Conservation (phyloP, 2,797 vertebrate species). For the Gambelia wislizenii region DNA sequence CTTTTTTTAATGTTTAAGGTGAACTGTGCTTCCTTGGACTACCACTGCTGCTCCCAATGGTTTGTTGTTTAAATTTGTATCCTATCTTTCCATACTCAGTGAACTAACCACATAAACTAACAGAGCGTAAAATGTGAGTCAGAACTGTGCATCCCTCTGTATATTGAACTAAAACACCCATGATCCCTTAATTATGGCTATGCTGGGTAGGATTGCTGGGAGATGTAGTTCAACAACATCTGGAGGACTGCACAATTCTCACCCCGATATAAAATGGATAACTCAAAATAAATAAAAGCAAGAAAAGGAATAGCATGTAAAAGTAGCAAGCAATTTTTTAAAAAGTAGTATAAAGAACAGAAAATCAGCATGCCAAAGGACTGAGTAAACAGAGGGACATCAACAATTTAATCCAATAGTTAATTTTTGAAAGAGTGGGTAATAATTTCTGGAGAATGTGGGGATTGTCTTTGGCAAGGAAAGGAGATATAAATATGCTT, state of each 20-base stretch:
- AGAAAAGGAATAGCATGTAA: background rate
- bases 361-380: background rate
- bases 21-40: too few relatives aligned
- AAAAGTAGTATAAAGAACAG: too few relatives aligned
- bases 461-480: background rate
- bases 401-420: background rate
- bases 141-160: too few relatives aligned
- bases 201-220: too few relatives aligned
- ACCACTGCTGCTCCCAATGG: background rate
- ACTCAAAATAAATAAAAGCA: background rate
- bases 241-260: too few relatives aligned
- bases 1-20: background rate
- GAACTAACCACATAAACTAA: background rate
- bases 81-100: background rate
- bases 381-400: too few relatives aligned
- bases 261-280: background rate
- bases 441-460: background rate
- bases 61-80: background rate
- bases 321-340: too few relatives aligned
- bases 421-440: background rate
- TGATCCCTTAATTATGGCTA: too few relatives aligned
- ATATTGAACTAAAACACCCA: too few relatives aligned
- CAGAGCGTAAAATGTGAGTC: too few relatives aligned
- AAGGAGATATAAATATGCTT: background rate
- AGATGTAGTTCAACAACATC: too few relatives aligned